Evolutionary conservation across 2,113 vertebrate genomes (phyloP).

Genomic region (Leptodactylus fuscus): DNA sequence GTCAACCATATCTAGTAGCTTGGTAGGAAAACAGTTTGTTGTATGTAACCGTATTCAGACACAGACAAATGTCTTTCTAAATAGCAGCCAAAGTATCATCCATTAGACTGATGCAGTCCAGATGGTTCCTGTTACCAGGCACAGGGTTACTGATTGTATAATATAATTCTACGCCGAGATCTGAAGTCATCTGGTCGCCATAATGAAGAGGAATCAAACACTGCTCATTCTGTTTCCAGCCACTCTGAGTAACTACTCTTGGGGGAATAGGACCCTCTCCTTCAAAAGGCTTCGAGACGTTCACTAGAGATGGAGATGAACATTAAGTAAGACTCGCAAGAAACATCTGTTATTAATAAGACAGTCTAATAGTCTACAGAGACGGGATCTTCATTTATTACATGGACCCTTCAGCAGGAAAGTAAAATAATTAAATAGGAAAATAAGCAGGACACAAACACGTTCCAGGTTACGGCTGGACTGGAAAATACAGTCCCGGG

Average conservation of each 20-base stretch:
- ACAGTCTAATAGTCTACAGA: slow-evolving; percentile 13
- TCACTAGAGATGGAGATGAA: slow-evolving; percentile 19
- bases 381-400: not conserved
- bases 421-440: slow-evolving; percentile 19
- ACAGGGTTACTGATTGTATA: slow-evolving; percentile 39
- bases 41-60: not conserved
- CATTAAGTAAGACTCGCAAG: not conserved
- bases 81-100: not conserved
- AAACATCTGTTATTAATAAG: slow-evolving; percentile 51
- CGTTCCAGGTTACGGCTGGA: slow-evolving; percentile 7
- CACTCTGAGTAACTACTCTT: not conserved
- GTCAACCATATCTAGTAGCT: too few species aligned
- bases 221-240: slow-evolving; percentile 23
- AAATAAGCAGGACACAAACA: slow-evolving; percentile 5
- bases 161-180: slow-evolving; percentile 25
- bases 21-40: not conserved
- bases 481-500: not conserved
- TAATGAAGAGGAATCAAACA: slow-evolving; percentile 29
- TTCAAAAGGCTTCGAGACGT: slow-evolving; percentile 17
- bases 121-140: slow-evolving; percentile 45
- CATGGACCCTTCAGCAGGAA: slow-evolving; percentile 3
- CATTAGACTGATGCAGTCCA: slow-evolving; percentile 17
- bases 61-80: slow-evolving; percentile 14
- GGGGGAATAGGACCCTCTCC: slow-evolving; percentile 20
- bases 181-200: slow-evolving; percentile 38